Base-by-base conservation (phyloP, 1,140 invertebrate species). In the Tyrophagus putrescentiae region DNA sequence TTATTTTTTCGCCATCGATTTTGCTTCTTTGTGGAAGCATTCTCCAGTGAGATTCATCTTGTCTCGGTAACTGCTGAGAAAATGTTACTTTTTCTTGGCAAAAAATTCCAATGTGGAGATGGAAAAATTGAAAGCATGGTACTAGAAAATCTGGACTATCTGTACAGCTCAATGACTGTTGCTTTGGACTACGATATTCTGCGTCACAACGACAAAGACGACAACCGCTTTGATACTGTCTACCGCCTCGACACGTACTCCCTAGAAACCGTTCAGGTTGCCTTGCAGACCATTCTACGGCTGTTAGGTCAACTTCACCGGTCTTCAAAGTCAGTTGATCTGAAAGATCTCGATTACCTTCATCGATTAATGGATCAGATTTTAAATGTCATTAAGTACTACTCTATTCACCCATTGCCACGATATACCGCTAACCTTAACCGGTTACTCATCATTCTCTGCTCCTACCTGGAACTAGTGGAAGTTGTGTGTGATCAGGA, bases 351-450 rank as follows among this genome's bases (percentile, higher is more conserved):
- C 9, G 28, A 54, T 11, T 54, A 54, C 25, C 28, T 54, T 29
- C 7, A 54, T 54, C 52, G 28, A 54, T 33, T 54, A 16, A 54
- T 54, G 21, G 52, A 54, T 54, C 52, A 54, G 28, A 33, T 54
- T n/a, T 25, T 54, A 3, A 54, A 31, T 31, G 2, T 54, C 21
- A 31, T 54, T 13, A 28, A 54, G 25, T 54, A 54, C 27, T 54
- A 54, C 39, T 54, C 52, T 2, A 54, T 54, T 9, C 27, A 25
- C 21, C 25, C 25, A 3, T 11, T 29, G 11, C 13, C 16, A 11
- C 32, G 9, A 27, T 3, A 54, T 54, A 2, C 25, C 1, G 27
- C 9, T 4, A 23, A 33, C n/a, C 25, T 54, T 13, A 54, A 54
- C 13, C 32, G 13, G 5, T 33, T 54, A 23, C 9, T 54, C 21